A percentile compares a stretch with the other conserved stretches of the same genome.
phyloP scores from a whole-genome alignment of 2,113 vertebrate species.

The Corythaixoides concolor region DNA sequence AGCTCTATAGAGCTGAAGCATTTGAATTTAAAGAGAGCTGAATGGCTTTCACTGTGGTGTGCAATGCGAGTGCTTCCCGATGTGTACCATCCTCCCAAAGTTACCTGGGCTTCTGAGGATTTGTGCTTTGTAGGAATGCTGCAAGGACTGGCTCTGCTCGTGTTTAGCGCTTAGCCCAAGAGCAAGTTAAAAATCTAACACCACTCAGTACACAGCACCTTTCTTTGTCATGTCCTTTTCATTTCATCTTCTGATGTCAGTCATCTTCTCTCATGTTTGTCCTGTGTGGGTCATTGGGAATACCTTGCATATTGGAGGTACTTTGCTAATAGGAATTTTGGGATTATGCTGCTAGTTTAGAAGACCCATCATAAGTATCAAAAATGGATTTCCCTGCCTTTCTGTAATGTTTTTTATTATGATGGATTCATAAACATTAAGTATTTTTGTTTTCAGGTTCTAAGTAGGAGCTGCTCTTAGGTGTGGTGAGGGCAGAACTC shows the following conservation, averaged over 20 bases:
- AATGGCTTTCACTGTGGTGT: not conserved
- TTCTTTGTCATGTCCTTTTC: not conserved
- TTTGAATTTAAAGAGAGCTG: not conserved
- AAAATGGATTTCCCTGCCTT: not conserved
- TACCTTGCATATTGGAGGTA: not conserved
- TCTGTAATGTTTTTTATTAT: not conserved
- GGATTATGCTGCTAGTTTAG: not conserved
- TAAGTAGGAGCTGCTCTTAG: not conserved
- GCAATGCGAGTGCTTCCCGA: not conserved
- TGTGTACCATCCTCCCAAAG: not conserved
- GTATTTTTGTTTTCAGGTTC: not conserved
- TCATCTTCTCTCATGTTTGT: not conserved
- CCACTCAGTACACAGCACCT: not conserved
- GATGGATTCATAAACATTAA: not conserved
- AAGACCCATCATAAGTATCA: not conserved
- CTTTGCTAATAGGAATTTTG: not conserved
- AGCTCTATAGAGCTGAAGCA: not conserved
- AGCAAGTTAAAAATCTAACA: not conserved
- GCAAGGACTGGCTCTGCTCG: not conserved
- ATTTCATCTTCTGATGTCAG: not conserved
- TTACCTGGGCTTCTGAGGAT: not conserved
- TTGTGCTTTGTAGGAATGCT: not conserved
- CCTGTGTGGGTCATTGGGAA: not conserved
- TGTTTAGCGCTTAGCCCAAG: not conserved
- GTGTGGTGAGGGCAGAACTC: not conserved